Conservation (phyloP, 2,797 vertebrate genomes). For the Kryptopterus vitreolus region DNA sequence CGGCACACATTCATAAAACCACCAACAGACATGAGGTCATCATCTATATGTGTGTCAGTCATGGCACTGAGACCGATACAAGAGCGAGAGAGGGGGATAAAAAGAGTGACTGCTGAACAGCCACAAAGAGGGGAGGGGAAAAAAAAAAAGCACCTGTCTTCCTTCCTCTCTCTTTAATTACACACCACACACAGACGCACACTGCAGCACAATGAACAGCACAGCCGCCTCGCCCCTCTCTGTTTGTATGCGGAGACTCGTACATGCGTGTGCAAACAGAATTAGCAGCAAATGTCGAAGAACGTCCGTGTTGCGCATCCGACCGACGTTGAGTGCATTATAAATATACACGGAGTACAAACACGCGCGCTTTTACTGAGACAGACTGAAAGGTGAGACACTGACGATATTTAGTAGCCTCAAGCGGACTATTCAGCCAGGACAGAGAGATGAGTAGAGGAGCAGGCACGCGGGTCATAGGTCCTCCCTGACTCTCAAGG, state of each 20-base stretch:
- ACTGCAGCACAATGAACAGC: conserved; percentile 13
- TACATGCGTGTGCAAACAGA: conserved; percentile 23
- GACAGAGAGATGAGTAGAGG: not conserved
- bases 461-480: conserved; percentile 48
- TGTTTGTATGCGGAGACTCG: conserved; percentile 26
- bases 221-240: conserved; percentile 16
- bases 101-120: conserved; percentile 42
- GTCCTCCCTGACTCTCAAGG: conserved; percentile 63
- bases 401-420: conserved; percentile 16
- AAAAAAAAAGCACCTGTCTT: conserved; percentile 55
- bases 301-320: not conserved
- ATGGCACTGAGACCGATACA: not conserved
- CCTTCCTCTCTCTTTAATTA: conserved; percentile 51
- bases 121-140: conserved; percentile 46
- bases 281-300: conserved; percentile 17
- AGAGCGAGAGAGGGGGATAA: conserved; percentile 21
- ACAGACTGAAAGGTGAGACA: not conserved
- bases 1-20: not conserved
- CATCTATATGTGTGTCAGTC: not conserved
- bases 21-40: conserved; percentile 35
- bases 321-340: conserved; percentile 12
- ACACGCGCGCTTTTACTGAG: not conserved
- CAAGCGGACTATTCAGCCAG: conserved; percentile 10
- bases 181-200: conserved; percentile 27
- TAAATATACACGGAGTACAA: not conserved